phyloP scores from a whole-genome alignment of 2,888 invertebrate species.

The Dryadula phaetusa region DNA sequence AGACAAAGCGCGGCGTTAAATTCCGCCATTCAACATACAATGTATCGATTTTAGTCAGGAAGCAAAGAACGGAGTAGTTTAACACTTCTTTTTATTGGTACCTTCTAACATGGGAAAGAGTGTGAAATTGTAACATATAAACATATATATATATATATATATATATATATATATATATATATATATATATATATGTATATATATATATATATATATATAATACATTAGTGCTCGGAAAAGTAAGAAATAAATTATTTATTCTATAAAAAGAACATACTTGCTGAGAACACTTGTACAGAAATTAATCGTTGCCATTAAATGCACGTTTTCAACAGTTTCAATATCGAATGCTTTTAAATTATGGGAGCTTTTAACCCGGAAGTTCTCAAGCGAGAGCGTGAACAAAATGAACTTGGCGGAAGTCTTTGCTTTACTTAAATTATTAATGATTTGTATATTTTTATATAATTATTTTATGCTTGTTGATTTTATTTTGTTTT shows the following conservation, averaged over 20 bases:
- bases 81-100: too few species aligned
- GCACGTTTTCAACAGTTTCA: constrained; percentile 26
- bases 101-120: too few species aligned
- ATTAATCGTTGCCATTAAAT: constrained; percentile 23
- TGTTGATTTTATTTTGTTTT: too few species aligned
- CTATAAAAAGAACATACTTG: constrained; percentile 15
- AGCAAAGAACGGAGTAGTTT: too few species aligned
- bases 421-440: not conserved
- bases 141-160: too few species aligned
- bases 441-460: not conserved
- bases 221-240: not conserved
- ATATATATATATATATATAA: not conserved
- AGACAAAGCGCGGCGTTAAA: too few species aligned
- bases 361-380: constrained; percentile 23
- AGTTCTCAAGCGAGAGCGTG: not conserved
- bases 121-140: too few species aligned
- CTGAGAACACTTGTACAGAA: constrained; percentile 23
- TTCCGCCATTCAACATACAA: too few species aligned
- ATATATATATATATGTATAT: too few species aligned
- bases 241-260: constrained; percentile 8
- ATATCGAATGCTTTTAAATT: constrained; percentile 21
- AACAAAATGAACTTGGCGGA: not conserved
- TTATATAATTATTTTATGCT: not conserved
- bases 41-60: too few species aligned
- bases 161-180: too few species aligned